Percentiles rank a stretch among this genome's conserved stretches.
Evolutionary conservation across 1,140 invertebrate genomes (phyloP).

Genomic region (Arctopsyche grandis): DNA sequence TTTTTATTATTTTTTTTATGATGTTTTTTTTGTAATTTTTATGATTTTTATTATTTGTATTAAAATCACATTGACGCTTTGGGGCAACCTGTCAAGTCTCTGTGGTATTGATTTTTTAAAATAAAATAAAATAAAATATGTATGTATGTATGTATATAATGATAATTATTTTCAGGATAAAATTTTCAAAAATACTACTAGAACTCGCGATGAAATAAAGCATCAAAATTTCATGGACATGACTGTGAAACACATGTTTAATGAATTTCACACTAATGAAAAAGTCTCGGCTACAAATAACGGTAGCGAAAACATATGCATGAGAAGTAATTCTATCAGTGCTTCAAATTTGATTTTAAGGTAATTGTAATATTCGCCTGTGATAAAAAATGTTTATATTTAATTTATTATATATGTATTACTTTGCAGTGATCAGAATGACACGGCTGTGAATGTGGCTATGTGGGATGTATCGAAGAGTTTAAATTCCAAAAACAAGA

Average conservation of each 20-base stretch:
- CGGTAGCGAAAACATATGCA: neutral
- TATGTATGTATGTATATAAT: neutral
- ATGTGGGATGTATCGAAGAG: neutral
- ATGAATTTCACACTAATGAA: neutral
- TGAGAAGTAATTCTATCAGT: no score
- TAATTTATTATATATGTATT: no score
- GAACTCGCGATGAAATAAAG: constrained; percentile 26
- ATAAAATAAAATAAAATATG: no score
- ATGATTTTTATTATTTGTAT: constrained; percentile 17
- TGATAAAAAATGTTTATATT: neutral
- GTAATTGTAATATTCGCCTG: neutral
- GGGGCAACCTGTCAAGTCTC: no score
- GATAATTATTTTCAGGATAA: constrained; percentile 57
- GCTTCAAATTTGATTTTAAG: no score
- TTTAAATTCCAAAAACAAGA: constrained; percentile 46
- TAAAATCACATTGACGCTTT: no score
- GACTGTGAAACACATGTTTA: neutral
- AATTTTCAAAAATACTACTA: constrained; percentile 58
- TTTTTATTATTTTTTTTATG: no score
- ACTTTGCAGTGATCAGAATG: neutral
- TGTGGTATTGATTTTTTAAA: no score
- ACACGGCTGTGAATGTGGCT: neutral
- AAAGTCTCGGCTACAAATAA: neutral
- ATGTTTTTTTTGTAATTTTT: no score
- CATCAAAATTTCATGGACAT: neutral